phyloP scores from a whole-genome alignment of 2,888 invertebrate genomes.

The Sceliomorpha sp. region DNA sequence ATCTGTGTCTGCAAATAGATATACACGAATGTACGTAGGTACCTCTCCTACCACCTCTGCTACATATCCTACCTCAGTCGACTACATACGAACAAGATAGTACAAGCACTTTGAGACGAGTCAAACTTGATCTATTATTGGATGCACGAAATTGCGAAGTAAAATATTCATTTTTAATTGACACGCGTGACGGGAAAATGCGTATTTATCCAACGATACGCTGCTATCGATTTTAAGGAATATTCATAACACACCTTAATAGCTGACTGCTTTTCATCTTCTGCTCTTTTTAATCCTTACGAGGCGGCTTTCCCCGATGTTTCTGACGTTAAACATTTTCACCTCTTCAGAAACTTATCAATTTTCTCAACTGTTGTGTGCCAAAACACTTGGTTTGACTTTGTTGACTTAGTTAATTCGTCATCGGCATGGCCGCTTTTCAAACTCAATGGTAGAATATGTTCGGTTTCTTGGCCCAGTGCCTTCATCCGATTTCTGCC shows the following conservation, averaged over 20 bases:
- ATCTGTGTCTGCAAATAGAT: slow-evolving; percentile 80
- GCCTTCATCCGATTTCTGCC: slow-evolving; percentile 56
- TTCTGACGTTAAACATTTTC: not conserved
- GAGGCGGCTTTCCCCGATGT: not conserved
- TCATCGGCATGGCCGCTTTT: slow-evolving; percentile 33
- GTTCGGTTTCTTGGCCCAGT: slow-evolving; percentile 61
- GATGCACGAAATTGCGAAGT: slow-evolving; percentile 4
- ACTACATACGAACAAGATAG: slow-evolving; percentile 73
- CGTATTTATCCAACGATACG: slow-evolving; percentile 68
- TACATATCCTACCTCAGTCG: slow-evolving; percentile 61
- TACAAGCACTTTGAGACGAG: slow-evolving; percentile 76
- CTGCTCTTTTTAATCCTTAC: slow-evolving; percentile 17
- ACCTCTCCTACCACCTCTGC: slow-evolving; percentile 60
- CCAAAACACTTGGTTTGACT: slow-evolving; percentile 19
- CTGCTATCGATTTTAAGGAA: slow-evolving; percentile 76
- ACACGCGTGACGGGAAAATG: too few species aligned
- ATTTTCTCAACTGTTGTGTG: slow-evolving; percentile 24
- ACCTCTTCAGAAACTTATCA: slow-evolving; percentile 24
- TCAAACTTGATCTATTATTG: slow-evolving; percentile 72
- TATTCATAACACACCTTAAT: slow-evolving; percentile 68
- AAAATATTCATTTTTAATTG: slow-evolving; percentile 7
- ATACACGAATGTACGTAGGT: slow-evolving; percentile 74
- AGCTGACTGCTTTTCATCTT: slow-evolving; percentile 41
- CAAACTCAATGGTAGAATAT: slow-evolving; percentile 47
- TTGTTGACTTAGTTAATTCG: slow-evolving; percentile 27